phyloP scores from a whole-genome alignment of 2,113 vertebrate species.

The Nansenia antarctica region DNA sequence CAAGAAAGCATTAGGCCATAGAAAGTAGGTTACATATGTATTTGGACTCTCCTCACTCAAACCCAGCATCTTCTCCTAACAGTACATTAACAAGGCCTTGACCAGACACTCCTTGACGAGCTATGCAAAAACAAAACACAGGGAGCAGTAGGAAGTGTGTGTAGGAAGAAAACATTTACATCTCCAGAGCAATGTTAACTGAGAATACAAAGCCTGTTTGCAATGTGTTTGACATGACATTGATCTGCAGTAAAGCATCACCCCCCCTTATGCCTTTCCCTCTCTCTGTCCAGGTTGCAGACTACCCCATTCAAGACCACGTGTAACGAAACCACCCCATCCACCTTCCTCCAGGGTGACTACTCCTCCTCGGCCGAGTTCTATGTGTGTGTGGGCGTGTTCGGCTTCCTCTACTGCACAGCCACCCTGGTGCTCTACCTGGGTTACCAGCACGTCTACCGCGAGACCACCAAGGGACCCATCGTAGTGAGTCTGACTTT shows the following conservation, averaged over 20 bases:
- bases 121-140: neutral
- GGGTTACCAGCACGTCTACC: constrained; percentile 86
- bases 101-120: neutral
- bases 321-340: constrained; percentile 46
- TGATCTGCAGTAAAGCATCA: too few species aligned
- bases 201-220: too few species aligned
- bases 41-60: too few species aligned
- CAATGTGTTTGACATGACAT: too few species aligned
- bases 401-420: constrained; percentile 91
- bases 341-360: constrained; percentile 81
- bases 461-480: constrained; percentile 80
- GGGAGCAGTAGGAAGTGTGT: too few species aligned
- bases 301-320: constrained; percentile 54
- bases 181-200: too few species aligned
- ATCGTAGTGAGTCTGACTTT: constrained; percentile 36
- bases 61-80: neutral
- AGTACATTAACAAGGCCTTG: neutral
- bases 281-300: constrained; percentile 73
- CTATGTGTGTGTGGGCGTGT: constrained; percentile 90
- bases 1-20: too few species aligned
- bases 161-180: too few species aligned
- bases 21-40: too few species aligned
- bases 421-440: constrained; percentile 87
- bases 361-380: constrained; percentile 92
- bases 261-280: too few species aligned